Percentiles rank a stretch among this genome's conserved stretches.
Conservation (phyloP, 2,797 vertebrate genomes). For the Sandelia bainsii region DNA sequence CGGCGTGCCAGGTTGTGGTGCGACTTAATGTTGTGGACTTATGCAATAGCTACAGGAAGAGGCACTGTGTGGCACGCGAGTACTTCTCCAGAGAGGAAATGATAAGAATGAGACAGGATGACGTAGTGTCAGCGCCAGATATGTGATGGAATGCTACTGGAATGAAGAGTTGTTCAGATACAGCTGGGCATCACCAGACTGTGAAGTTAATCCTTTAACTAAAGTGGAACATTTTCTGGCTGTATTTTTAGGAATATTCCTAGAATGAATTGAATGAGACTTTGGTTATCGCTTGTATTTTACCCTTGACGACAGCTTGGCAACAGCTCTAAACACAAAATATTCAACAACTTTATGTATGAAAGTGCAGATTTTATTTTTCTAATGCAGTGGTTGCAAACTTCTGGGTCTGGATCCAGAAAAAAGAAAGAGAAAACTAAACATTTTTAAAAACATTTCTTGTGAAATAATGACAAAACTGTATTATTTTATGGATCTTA, state of each 20-base stretch:
- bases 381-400: neutral
- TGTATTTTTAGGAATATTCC: constrained; percentile 1
- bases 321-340: neutral
- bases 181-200: constrained; percentile 26
- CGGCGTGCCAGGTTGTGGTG: constrained; percentile 54
- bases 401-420: too few species aligned
- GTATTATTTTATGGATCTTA: too few species aligned
- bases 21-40: constrained; percentile 52
- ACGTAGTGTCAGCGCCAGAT: constrained; percentile 52
- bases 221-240: neutral
- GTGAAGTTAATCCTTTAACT: constrained; percentile 12
- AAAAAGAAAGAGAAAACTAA: too few species aligned
- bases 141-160: constrained; percentile 61
- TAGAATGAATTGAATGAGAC: too few species aligned
- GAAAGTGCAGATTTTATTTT: neutral
- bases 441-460: too few species aligned
- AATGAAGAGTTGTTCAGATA: constrained; percentile 48
- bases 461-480: too few species aligned
- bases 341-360: neutral
- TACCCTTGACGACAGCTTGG: neutral
- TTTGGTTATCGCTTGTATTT: neutral
- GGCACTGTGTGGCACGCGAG: constrained; percentile 44
- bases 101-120: constrained; percentile 64
- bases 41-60: constrained; percentile 65
- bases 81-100: constrained; percentile 62